Percentiles rank a stretch among this genome's conserved stretches.
Conservation (phyloP, 2,797 vertebrate genomes). For the Takifugu ocellatus region DNA sequence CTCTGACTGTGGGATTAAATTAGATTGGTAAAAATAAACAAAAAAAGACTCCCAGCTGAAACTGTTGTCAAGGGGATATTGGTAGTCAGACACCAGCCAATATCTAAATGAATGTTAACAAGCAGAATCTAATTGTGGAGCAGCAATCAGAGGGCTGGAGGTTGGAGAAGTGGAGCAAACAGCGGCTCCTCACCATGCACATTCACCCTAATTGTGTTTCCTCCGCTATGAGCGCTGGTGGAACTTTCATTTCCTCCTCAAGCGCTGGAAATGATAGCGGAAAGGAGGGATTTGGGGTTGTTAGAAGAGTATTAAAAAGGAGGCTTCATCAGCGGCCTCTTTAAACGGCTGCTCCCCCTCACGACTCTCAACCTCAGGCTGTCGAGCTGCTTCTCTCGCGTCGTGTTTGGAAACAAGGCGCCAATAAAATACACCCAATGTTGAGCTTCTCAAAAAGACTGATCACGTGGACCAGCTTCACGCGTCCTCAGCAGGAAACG, state of each 20-base stretch:
- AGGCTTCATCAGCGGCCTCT: conserved; percentile 48
- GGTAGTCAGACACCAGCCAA: conserved; percentile 61
- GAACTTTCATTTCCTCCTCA: conserved; percentile 65
- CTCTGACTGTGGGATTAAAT: conserved; percentile 66
- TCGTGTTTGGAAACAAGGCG: background rate
- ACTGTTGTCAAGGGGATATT: conserved; percentile 64
- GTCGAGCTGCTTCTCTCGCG: conserved; percentile 3
- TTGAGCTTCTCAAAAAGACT: too few species aligned
- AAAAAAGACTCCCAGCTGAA: conserved; percentile 14
- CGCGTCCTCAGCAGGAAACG: too few species aligned
- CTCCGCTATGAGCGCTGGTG: conserved; percentile 58
- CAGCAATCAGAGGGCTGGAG: conserved; percentile 26
- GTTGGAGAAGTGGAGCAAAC: conserved; percentile 37
- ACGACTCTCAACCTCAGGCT: conserved; percentile 30
- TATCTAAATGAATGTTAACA: conserved; percentile 73
- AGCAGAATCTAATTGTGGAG: conserved; percentile 61
- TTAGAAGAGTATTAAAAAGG: conserved; percentile 66
- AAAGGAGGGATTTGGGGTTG: conserved; percentile 45
- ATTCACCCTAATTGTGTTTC: conserved; percentile 72
- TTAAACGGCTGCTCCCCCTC: conserved; percentile 49
- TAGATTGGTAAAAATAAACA: conserved; percentile 52
- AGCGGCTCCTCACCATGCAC: conserved; percentile 63
- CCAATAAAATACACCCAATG: too few species aligned
- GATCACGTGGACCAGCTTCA: too few species aligned
- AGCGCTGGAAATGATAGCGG: conserved; percentile 52